phyloP scores from a whole-genome alignment of 2,797 vertebrate genomes.

The Sandelia bainsii region DNA sequence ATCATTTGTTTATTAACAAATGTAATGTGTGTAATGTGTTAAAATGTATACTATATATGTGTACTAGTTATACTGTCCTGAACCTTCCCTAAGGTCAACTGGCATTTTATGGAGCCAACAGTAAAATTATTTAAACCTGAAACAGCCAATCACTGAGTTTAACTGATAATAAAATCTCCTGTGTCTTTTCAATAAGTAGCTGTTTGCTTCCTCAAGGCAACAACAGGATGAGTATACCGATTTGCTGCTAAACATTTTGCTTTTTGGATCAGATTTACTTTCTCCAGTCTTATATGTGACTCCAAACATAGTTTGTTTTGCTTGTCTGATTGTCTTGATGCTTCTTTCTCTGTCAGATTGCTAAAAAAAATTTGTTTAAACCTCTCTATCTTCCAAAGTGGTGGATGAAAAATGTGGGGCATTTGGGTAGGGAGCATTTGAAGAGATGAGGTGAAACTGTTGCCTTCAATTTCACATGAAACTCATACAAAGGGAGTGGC shows the following conservation, averaged over 20 bases:
- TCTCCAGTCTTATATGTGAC: neutral
- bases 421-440: too few relatives aligned
- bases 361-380: too few relatives aligned
- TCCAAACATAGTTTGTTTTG: neutral
- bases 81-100: neutral
- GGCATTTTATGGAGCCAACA: conserved; percentile 12
- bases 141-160: conserved; percentile 8
- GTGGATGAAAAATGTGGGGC: too few relatives aligned
- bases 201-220: neutral
- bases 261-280: neutral
- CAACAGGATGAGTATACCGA: neutral
- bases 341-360: too few relatives aligned
- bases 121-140: conserved; percentile 12
- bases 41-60: neutral
- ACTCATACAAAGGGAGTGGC: neutral
- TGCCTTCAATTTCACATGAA: conserved; percentile 1
- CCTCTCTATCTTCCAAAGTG: too few relatives aligned
- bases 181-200: conserved; percentile 2
- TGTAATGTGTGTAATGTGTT: neutral
- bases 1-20: neutral
- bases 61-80: neutral
- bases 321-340: neutral
- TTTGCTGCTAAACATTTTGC: neutral
- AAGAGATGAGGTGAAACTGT: neutral
- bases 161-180: conserved; percentile 16